Conservation (phyloP, 2,888 invertebrate genomes). For the Orthosia incerta region DNA sequence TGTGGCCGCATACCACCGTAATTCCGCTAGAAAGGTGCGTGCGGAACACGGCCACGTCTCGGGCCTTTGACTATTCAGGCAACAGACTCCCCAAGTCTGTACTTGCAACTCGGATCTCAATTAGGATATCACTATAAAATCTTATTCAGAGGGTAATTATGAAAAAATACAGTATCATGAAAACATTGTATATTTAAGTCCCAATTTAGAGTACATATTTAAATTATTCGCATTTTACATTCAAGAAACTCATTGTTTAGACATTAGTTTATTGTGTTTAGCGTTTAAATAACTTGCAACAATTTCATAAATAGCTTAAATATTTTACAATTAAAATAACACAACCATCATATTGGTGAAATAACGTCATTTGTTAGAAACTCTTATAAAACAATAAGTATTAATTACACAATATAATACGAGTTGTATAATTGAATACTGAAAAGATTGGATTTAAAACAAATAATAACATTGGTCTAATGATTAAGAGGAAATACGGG, state of each 20-base stretch:
- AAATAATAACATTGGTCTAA: background rate
- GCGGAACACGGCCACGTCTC: no score
- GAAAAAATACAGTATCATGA: conserved; percentile 71
- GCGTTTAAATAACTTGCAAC: conserved; percentile 68
- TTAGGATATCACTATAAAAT: background rate
- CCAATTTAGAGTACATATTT: conserved; percentile 63
- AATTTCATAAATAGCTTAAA: conserved; percentile 69
- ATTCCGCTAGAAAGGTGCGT: no score
- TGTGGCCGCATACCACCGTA: no score
- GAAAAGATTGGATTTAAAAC: conserved; percentile 20
- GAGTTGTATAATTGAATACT: conserved; percentile 21
- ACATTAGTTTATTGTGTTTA: conserved; percentile 55
- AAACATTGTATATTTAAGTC: conserved; percentile 85
- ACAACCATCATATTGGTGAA: conserved; percentile 76
- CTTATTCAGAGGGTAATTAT: no score
- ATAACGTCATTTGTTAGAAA: conserved; percentile 63
- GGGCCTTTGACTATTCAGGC: no score
- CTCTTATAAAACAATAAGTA: conserved; percentile 62
- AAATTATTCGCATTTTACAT: conserved; percentile 58
- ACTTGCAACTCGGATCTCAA: no score
- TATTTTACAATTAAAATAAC: conserved; percentile 71
- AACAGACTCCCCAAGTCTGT: no score
- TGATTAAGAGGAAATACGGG: background rate
- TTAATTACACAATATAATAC: conserved; percentile 31
- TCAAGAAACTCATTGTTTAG: conserved; percentile 58